Conservation (phyloP, 2,888 invertebrate species). For the Acanthopleura granulata region DNA sequence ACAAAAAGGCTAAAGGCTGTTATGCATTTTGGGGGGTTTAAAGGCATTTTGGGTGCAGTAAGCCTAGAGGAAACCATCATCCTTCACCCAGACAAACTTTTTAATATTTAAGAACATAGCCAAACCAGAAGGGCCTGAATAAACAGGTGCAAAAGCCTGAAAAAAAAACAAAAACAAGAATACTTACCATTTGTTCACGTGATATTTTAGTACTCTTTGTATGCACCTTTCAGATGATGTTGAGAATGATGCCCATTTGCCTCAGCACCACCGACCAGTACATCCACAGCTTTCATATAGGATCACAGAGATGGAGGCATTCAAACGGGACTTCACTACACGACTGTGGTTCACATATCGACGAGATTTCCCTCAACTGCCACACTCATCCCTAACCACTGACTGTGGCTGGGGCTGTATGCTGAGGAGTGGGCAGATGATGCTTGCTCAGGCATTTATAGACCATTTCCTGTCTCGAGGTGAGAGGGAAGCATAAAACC, state of each 20-base stretch:
- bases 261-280: not conserved
- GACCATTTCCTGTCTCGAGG: slow-evolving; percentile 86
- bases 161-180: too few species aligned
- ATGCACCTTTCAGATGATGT: not conserved
- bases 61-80: too few species aligned
- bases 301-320: slow-evolving; percentile 75
- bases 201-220: too few species aligned
- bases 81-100: too few species aligned
- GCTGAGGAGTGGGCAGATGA: slow-evolving; percentile 91
- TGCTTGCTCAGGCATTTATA: slow-evolving; percentile 88
- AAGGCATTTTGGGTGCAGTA: too few species aligned
- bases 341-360: slow-evolving; percentile 79
- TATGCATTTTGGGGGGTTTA: too few species aligned
- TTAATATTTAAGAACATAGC: too few species aligned
- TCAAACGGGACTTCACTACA: slow-evolving; percentile 86
- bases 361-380: slow-evolving; percentile 84
- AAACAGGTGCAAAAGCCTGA: too few species aligned
- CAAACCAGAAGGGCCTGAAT: too few species aligned
- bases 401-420: slow-evolving; percentile 97
- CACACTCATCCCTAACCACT: slow-evolving; percentile 85
- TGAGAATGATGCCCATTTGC: not conserved
- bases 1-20: too few species aligned
- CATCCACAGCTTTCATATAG: slow-evolving; percentile 8
- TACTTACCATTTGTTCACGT: too few species aligned
- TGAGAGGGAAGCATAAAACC: slow-evolving; percentile 26